Evolutionary conservation across 2,113 vertebrate genomes (phyloP).

Genomic region (Centropus bengalensis): DNA sequence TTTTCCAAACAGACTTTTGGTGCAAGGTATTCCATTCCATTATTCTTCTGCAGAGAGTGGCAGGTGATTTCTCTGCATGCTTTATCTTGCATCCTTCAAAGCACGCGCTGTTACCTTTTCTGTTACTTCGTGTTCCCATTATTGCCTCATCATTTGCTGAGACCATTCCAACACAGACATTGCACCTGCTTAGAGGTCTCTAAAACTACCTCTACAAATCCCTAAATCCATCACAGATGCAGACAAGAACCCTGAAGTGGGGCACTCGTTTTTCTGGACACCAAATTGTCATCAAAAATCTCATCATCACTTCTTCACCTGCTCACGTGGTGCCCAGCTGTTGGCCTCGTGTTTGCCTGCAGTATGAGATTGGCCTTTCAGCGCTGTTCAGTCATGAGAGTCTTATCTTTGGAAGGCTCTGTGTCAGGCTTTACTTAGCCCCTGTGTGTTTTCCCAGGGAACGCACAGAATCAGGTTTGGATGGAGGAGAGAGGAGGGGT

Average conservation of each 20-base stretch:
- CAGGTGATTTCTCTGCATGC: neutral
- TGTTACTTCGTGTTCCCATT: neutral
- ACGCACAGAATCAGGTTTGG: neutral
- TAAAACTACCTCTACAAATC: conserved; percentile 48
- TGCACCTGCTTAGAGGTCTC: conserved; percentile 63
- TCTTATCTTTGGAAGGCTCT: neutral
- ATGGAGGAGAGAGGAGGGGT: neutral
- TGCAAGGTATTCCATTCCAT: neutral
- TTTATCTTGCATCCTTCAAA: neutral
- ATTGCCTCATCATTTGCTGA: neutral
- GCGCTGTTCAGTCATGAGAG: neutral
- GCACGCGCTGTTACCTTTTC: neutral
- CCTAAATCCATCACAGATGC: conserved; percentile 59
- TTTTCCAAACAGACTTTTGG: neutral
- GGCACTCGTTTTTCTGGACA: conserved; percentile 44
- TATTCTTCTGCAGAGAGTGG: neutral
- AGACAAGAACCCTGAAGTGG: neutral
- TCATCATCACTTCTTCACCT: conserved; percentile 57
- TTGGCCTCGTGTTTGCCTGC: neutral
- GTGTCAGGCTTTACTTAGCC: neutral
- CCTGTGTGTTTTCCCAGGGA: neutral
- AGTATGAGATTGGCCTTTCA: neutral
- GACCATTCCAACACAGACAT: conserved; percentile 1
- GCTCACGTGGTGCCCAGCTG: conserved; percentile 69
- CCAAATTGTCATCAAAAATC: conserved; percentile 54